phyloP scores from a whole-genome alignment of 2,888 invertebrate species.

The Lapara coniferarum region DNA sequence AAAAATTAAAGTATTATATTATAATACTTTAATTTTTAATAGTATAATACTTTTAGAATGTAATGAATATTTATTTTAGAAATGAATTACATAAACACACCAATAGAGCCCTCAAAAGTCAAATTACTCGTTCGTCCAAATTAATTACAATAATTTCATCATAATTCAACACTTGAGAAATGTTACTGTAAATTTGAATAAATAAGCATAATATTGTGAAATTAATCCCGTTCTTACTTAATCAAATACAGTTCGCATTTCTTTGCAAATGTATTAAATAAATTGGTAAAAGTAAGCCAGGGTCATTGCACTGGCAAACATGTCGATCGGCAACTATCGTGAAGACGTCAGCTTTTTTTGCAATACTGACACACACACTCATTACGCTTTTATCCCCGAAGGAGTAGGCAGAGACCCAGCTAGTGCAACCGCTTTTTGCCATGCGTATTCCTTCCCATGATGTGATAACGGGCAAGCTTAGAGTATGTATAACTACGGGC shows the following conservation, averaged over 20 bases:
- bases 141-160: background rate
- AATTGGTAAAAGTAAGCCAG: slow-evolving; percentile 29
- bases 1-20: too few species aligned
- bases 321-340: slow-evolving; percentile 12
- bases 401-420: too few species aligned
- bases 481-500: too few species aligned
- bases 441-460: too few species aligned
- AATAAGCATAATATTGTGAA: background rate
- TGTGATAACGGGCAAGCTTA: too few species aligned
- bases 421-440: too few species aligned
- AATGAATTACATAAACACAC: too few species aligned
- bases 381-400: too few species aligned
- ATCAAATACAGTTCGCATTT: slow-evolving; percentile 2
- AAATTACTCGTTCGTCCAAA: background rate
- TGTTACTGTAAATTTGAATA: background rate
- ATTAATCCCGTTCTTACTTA: slow-evolving; percentile 6
- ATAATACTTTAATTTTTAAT: too few species aligned
- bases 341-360: slow-evolving; percentile 23
- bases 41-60: too few species aligned
- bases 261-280: background rate
- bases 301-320: slow-evolving; percentile 25
- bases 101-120: too few species aligned
- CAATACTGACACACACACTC: background rate
- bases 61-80: background rate
- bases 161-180: background rate